Base-by-base conservation (phyloP, 2,797 vertebrate genomes). In the Synanceia verrucosa region DNA sequence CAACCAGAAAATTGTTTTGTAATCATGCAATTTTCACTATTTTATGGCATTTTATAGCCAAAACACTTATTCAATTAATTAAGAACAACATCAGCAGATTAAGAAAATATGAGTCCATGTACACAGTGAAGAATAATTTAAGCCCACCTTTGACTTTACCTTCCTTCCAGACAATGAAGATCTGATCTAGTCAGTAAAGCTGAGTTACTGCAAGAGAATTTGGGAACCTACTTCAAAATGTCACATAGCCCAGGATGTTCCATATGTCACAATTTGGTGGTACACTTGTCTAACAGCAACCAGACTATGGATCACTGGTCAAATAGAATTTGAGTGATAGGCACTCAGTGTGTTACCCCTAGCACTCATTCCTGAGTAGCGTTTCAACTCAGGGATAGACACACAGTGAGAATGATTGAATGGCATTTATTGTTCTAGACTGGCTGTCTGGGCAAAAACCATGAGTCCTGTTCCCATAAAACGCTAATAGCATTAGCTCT, bases 361-460 rank as follows among this genome's bases (percentile, higher is more conserved):
- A 62, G 76, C 70, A 39, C 47, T 86, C 65, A 59, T 76, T 82
- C 66, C 36, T 70, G 56, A 63, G 65, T 41, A 51, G 53, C 19
- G 13, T 76, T 77, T 75, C 53, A 70, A 65, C 60, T 76, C 70
- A 46, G 65, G 55, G 60, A 70, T 44, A 76, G 26, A 76, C 29
- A 60, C 48, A n/a, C n/a, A n/a, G n/a, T n/a, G n/a, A 50, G 60
- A 71, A 46, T 84, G 75, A 81, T 41, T 66, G 67, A 81, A 65
- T 66, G 82, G 73, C 84, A 84, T 79, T 83, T 80, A 82, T 77
- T 72, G 68, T 84, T 79, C 65, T 44, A 36, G 36, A 52, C 53
- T 55, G 59, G 33, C 57, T 74, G 73, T 84, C 70, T 66, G 63
- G n/a, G 37, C 48, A 70, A 61, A 73, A 70, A 65, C 37, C 50